A percentile compares a stretch with the other conserved stretches of the same genome.
These are phyloP conservation scores for Actinemys pallida DNA, from an alignment of 2,113 vertebrate genomes.

Conservation along the genomic window DNA sequence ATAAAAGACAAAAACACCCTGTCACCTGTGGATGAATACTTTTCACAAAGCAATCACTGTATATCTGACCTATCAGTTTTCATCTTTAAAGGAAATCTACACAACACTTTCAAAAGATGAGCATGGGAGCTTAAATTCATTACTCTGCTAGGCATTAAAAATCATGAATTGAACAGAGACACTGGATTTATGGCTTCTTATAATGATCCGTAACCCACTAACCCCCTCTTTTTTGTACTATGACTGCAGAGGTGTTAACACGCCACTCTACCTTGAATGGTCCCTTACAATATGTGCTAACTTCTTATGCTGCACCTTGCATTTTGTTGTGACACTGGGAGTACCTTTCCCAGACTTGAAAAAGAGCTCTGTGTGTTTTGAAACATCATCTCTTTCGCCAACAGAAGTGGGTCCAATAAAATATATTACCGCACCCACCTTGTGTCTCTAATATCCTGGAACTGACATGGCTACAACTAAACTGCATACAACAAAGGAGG, in stretches of 20 bases:
- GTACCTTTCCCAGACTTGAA: not conserved
- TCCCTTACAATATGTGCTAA: not conserved
- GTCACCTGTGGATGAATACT: not conserved
- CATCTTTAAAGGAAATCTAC: not conserved
- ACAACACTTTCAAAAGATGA: not conserved
- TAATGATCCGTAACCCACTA: not conserved
- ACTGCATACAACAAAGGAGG: not conserved
- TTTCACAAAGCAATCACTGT: not conserved
- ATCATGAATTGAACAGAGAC: not conserved
- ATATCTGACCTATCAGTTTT: not conserved
- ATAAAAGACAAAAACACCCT: not conserved
- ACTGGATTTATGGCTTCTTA: not conserved
- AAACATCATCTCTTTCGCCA: not conserved
- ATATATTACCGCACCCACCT: not conserved
- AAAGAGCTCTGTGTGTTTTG: not conserved
- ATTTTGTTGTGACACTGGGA: not conserved
- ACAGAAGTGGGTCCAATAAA: not conserved
- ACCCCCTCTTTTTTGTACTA: not conserved
- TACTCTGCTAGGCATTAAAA: not conserved
- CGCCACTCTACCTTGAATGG: not conserved
- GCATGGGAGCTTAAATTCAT: not conserved
- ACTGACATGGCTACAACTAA: not conserved
- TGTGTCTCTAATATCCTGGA: not conserved
- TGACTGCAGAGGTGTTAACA: not conserved
- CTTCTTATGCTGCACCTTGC: not conserved